Evolutionary conservation across 2,888 invertebrate species (phyloP).

Genomic region (Megastigmus dorsalis): DNA sequence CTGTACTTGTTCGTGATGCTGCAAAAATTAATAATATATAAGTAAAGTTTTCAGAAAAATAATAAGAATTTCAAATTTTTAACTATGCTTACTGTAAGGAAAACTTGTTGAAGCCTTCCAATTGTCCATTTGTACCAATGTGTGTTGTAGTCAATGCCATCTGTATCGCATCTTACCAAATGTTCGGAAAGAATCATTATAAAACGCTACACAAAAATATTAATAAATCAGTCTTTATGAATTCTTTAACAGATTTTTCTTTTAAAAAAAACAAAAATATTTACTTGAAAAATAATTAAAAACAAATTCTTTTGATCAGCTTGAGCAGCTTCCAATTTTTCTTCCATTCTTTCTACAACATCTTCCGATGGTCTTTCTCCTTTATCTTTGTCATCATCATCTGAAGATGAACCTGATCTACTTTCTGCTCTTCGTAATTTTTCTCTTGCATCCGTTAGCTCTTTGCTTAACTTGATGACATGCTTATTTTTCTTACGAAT

Average conservation of each 20-base stretch:
- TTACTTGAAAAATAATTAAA: constrained; percentile 95
- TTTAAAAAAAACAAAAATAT: constrained; percentile 25
- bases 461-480: constrained; percentile 87
- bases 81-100: constrained; percentile 51
- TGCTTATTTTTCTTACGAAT: constrained; percentile 98
- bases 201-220: constrained; percentile 81
- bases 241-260: constrained; percentile 44
- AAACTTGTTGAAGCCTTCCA: constrained; percentile 93
- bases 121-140: constrained; percentile 98
- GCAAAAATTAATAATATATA: constrained; percentile 71
- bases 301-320: constrained; percentile 98
- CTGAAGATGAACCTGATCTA: constrained; percentile 86
- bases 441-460: constrained; percentile 89
- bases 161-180: constrained; percentile 93
- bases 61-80: constrained; percentile 44
- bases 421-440: constrained; percentile 89
- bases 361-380: constrained; percentile 84
- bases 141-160: constrained; percentile 93
- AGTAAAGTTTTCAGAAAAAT: constrained; percentile 48
- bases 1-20: constrained; percentile 98
- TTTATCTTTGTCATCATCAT: constrained; percentile 81
- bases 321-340: constrained; percentile 93
- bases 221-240: constrained; percentile 43
- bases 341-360: constrained; percentile 96
- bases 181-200: constrained; percentile 98